These are phyloP conservation scores for Tenthredo distinguenda DNA, from an alignment of 2,888 invertebrate genomes.

Conservation along the genomic window DNA sequence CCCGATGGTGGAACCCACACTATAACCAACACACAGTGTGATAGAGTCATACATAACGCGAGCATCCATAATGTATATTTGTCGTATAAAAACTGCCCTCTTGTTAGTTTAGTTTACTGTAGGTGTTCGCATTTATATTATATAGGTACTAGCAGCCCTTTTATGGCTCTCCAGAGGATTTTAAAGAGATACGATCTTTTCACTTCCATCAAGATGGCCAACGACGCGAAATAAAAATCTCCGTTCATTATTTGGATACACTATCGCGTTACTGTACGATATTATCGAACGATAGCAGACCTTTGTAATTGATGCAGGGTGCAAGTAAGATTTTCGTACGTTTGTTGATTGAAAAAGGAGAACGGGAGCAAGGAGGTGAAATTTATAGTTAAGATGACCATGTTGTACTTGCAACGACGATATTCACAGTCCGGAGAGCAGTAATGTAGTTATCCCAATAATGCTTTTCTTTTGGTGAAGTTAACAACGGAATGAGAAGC, in stretches of 20 bases:
- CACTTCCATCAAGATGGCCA: slow-evolving; percentile 28
- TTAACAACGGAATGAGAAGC: background rate
- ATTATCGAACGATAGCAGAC: background rate
- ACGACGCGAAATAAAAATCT: slow-evolving; percentile 1
- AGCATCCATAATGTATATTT: slow-evolving; percentile 76
- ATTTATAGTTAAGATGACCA: too few relatives aligned
- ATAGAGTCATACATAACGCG: slow-evolving; percentile 76
- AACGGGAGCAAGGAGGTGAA: background rate
- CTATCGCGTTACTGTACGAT: background rate
- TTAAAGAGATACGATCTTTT: slow-evolving; percentile 39
- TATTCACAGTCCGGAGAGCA: background rate
- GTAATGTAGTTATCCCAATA: background rate
- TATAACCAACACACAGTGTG: slow-evolving; percentile 60
- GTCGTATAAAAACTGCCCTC: slow-evolving; percentile 66
- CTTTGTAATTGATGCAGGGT: background rate
- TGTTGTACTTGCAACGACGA: background rate
- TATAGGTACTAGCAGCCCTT: slow-evolving; percentile 29
- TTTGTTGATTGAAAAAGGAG: background rate
- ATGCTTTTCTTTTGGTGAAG: background rate
- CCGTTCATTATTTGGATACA: background rate
- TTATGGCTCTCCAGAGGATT: slow-evolving; percentile 42
- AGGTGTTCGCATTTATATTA: slow-evolving; percentile 33
- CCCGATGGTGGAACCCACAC: slow-evolving; percentile 50
- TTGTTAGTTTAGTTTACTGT: slow-evolving; percentile 48
- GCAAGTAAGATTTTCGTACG: background rate